A percentile compares a stretch with the other conserved stretches of the same genome.
Conservation (phyloP, 2,888 invertebrate genomes). For the Torymus aiolomorphi region DNA sequence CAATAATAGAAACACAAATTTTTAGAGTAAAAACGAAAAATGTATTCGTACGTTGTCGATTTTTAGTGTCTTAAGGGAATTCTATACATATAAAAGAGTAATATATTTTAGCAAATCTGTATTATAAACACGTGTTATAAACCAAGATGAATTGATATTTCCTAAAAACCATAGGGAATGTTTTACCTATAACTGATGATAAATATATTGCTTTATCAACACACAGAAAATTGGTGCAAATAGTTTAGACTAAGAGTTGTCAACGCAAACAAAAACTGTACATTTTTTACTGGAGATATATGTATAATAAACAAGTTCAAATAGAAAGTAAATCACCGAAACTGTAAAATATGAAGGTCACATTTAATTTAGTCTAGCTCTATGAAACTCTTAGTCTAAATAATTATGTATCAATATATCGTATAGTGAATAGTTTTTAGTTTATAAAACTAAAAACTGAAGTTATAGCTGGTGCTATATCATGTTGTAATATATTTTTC, state of each 20-base stretch:
- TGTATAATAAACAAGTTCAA: slow-evolving; percentile 47
- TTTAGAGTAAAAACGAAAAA: slow-evolving; percentile 50
- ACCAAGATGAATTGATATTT: slow-evolving; percentile 54
- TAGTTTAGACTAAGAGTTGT: slow-evolving; percentile 45
- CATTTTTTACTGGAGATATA: slow-evolving; percentile 55
- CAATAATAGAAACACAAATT: slow-evolving; percentile 41
- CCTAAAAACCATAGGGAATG: slow-evolving; percentile 45
- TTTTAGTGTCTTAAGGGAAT: slow-evolving; percentile 63
- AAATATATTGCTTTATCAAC: slow-evolving; percentile 52
- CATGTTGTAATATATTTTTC: slow-evolving; percentile 57
- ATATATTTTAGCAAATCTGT: slow-evolving; percentile 65
- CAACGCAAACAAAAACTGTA: slow-evolving; percentile 40
- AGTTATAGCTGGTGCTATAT: slow-evolving; percentile 58
- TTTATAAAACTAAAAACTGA: slow-evolving; percentile 57
- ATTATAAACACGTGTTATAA: slow-evolving; percentile 59
- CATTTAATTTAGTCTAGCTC: slow-evolving; percentile 42
- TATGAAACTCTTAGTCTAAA: slow-evolving; percentile 47
- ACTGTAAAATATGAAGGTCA: slow-evolving; percentile 46
- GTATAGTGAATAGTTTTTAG: slow-evolving; percentile 53
- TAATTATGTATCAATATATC: slow-evolving; percentile 39
- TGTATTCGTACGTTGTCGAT: slow-evolving; percentile 55
- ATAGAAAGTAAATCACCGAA: slow-evolving; percentile 40
- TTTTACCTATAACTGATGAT: slow-evolving; percentile 51
- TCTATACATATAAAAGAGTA: slow-evolving; percentile 60
- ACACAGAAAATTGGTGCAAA: slow-evolving; percentile 35